phyloP scores from a whole-genome alignment of 2,113 vertebrate species.

The Eleginops maclovinus region DNA sequence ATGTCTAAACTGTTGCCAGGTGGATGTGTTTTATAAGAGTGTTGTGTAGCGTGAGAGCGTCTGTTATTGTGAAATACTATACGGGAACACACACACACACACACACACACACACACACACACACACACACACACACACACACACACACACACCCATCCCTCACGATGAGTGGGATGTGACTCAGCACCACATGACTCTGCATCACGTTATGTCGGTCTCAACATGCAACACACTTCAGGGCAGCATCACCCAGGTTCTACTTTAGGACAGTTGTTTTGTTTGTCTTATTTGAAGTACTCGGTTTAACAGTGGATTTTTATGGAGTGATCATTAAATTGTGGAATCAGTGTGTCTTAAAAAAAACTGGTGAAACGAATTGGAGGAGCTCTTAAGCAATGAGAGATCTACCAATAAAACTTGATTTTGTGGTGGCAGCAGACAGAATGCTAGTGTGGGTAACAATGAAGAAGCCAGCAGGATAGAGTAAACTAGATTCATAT shows the following conservation, averaged over 20 bases:
- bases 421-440: neutral
- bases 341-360: neutral
- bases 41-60: no score
- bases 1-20: neutral
- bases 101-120: neutral
- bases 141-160: neutral
- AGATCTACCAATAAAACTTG: neutral
- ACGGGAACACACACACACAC: no score
- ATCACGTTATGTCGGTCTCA: slow-evolving; percentile 10
- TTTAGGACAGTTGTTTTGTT: neutral
- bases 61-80: slow-evolving; percentile 2
- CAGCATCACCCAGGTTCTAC: neutral
- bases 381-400: neutral
- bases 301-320: neutral
- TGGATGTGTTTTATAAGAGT: neutral
- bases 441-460: no score
- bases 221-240: slow-evolving; percentile 4
- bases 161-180: slow-evolving; percentile 46
- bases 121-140: neutral
- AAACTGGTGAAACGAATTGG: neutral
- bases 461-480: no score
- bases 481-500: no score
- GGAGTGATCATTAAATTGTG: neutral
- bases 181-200: slow-evolving; percentile 71
- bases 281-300: neutral